A percentile compares a stretch with the other conserved stretches of the same genome.
These are phyloP conservation scores for Vultur gryphus DNA, from an alignment of 2,797 vertebrate species.

Conservation along the genomic window DNA sequence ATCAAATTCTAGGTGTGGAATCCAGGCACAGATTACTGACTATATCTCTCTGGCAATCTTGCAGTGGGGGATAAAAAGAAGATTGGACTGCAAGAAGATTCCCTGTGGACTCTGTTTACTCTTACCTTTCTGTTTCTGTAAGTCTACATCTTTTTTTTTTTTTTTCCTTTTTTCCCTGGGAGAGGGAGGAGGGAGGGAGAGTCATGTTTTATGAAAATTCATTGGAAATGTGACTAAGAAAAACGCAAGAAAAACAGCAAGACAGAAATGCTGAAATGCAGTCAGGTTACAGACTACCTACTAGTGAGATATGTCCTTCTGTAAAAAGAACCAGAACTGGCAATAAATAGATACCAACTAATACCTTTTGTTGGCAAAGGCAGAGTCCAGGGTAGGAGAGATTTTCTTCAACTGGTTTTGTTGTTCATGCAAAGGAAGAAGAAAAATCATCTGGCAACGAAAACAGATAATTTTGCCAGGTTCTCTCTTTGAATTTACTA, in stretches of 20 bases:
- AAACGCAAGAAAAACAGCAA: not conserved
- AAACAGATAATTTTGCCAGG: not conserved
- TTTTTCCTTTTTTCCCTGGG: accelerated
- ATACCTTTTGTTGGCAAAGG: not conserved
- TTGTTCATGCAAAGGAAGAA: not conserved
- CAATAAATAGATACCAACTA: not conserved
- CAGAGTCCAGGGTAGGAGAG: not conserved
- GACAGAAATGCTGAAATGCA: not conserved
- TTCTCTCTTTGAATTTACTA: not conserved
- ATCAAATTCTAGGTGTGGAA: not conserved
- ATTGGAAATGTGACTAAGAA: not conserved
- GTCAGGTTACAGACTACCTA: not conserved
- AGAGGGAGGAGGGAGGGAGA: not conserved
- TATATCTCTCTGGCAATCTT: not conserved
- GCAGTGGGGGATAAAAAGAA: not conserved
- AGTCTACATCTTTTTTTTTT: not conserved
- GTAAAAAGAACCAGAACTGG: not conserved
- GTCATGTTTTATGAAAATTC: not conserved
- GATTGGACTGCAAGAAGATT: not conserved
- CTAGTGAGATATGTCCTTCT: not conserved
- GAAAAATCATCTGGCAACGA: not conserved
- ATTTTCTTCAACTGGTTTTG: not conserved
- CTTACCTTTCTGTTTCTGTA: not conserved
- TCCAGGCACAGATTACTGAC: not conserved
- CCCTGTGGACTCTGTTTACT: not conserved